Evolutionary conservation across 2,113 vertebrate genomes (phyloP).

Genomic region (Hypomesus transpacificus): DNA sequence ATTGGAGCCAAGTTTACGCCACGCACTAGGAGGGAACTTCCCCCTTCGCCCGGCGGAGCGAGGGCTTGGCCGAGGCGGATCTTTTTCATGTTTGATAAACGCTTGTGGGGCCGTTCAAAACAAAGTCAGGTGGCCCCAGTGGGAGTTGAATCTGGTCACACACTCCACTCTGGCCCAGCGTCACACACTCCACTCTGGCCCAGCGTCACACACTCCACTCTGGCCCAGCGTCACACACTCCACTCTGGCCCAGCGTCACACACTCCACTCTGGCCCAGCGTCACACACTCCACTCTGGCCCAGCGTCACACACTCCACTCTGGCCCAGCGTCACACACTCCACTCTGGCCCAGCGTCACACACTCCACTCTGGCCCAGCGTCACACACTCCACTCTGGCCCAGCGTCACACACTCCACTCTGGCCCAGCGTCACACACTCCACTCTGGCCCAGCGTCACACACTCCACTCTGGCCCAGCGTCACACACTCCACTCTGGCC

Average conservation of each 20-base stretch:
- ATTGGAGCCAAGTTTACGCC: slow-evolving; percentile 76
- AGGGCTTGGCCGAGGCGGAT: slow-evolving; percentile 29
- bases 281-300: slow-evolving; percentile 15
- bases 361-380: slow-evolving; percentile 13
- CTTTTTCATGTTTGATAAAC: slow-evolving; percentile 56
- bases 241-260: slow-evolving; percentile 18
- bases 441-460: slow-evolving; percentile 18
- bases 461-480: slow-evolving; percentile 13
- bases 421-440: slow-evolving; percentile 12
- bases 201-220: slow-evolving; percentile 6
- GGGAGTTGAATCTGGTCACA: slow-evolving; percentile 8
- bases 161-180: slow-evolving; percentile 13
- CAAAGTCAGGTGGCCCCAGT: slow-evolving; percentile 31
- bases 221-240: slow-evolving; percentile 12
- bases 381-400: slow-evolving; percentile 15
- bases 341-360: slow-evolving; percentile 18
- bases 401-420: slow-evolving; percentile 6
- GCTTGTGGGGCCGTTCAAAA: slow-evolving; percentile 46
- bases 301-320: slow-evolving; percentile 6
- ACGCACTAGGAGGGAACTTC: slow-evolving; percentile 67
- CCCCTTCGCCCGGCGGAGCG: slow-evolving; percentile 44
- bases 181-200: slow-evolving; percentile 15
- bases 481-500: slow-evolving; percentile 15
- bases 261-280: slow-evolving; percentile 13
- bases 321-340: slow-evolving; percentile 12